These are phyloP conservation scores for Athalia rosae DNA, from an alignment of 2,888 invertebrate species.

Conservation along the genomic window DNA sequence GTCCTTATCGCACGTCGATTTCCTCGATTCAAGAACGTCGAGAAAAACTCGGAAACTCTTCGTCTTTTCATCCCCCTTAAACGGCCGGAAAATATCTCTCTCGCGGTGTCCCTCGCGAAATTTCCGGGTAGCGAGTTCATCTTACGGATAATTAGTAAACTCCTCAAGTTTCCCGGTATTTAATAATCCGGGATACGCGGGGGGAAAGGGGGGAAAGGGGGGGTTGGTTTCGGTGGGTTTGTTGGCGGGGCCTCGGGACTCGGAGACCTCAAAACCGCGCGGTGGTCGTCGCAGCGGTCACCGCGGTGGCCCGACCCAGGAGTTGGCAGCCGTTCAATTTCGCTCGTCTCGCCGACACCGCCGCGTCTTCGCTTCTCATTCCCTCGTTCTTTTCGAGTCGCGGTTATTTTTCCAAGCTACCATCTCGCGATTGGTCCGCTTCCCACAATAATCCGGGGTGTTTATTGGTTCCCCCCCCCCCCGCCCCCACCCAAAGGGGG, in stretches of 20 bases:
- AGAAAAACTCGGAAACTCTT: background rate
- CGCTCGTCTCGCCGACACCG: slow-evolving; percentile 32
- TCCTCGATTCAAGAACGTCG: background rate
- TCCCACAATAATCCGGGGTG: slow-evolving; percentile 55
- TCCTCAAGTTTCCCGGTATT: slow-evolving; percentile 62
- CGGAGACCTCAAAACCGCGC: slow-evolving; percentile 42
- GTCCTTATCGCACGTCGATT: too few species aligned
- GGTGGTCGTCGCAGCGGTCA: slow-evolving; percentile 37
- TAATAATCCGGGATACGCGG: slow-evolving; percentile 70
- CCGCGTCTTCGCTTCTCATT: slow-evolving; percentile 48
- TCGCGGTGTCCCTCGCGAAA: background rate
- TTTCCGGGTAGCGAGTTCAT: too few species aligned
- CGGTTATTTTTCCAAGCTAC: slow-evolving; percentile 58
- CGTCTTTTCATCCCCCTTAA: background rate
- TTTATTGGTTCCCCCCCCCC: slow-evolving; percentile 55
- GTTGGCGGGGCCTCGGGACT: slow-evolving; percentile 14
- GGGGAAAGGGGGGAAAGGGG: too few species aligned
- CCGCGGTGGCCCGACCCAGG: slow-evolving; percentile 44
- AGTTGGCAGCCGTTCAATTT: slow-evolving; percentile 62
- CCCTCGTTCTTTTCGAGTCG: slow-evolving; percentile 35
- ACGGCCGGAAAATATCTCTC: background rate
- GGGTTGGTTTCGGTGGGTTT: slow-evolving; percentile 65
- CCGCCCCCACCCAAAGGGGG: slow-evolving; percentile 8
- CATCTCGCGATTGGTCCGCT: slow-evolving; percentile 54
- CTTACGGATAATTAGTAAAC: background rate